Evolutionary conservation across 2,113 vertebrate species (phyloP).

Genomic region (Procavia capensis): DNA sequence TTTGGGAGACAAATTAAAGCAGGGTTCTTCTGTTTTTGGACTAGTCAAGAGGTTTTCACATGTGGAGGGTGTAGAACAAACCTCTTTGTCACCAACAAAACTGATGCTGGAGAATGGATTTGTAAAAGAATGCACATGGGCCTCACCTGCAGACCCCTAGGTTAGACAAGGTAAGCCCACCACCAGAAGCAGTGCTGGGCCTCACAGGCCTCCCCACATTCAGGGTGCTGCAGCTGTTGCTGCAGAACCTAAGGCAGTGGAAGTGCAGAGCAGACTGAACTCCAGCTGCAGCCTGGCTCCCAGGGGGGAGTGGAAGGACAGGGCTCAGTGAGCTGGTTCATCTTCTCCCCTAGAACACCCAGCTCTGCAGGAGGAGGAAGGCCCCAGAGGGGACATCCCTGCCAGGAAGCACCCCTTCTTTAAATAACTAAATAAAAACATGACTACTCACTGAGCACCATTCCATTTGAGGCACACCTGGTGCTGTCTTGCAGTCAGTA

Average conservation of each 20-base stretch:
- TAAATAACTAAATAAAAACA: neutral
- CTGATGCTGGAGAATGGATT: neutral
- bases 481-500: neutral
- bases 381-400: neutral
- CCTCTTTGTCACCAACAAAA: neutral
- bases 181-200: neutral
- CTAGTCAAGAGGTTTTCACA: neutral
- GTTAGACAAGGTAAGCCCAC: neutral
- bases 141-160: neutral
- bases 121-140: too few species aligned
- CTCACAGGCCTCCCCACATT: neutral
- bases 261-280: neutral
- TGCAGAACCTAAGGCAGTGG: neutral
- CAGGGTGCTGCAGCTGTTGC: too few species aligned
- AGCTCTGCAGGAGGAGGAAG: neutral
- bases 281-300: neutral
- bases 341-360: neutral
- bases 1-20: neutral
- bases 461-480: neutral
- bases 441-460: fast-evolving
- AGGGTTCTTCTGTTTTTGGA: neutral
- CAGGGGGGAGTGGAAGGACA: neutral
- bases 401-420: neutral
- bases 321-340: neutral
- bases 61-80: neutral